These are phyloP conservation scores for Phalacrocorax aristotelis DNA, from an alignment of 2,113 vertebrate species.

Conservation along the genomic window DNA sequence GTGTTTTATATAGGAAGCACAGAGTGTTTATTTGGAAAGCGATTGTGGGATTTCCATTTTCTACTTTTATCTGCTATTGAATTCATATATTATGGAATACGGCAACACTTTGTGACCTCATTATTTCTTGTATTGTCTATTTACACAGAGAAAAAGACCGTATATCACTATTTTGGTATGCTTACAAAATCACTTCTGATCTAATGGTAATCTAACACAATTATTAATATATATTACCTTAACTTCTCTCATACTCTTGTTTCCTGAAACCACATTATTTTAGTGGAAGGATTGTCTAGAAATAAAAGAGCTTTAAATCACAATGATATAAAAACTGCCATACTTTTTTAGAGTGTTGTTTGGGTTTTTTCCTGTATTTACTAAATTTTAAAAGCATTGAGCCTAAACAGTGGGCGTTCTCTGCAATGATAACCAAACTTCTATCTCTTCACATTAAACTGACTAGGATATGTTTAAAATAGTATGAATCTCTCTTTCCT, in stretches of 20 bases:
- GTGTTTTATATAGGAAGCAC: neutral
- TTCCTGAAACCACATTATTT: neutral
- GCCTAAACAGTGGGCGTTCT: neutral
- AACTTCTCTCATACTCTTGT: neutral
- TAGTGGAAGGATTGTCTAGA: neutral
- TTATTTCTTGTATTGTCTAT: neutral
- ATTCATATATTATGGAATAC: neutral
- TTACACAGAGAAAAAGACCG: neutral
- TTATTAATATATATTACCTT: neutral
- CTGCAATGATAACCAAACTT: neutral
- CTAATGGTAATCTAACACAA: neutral
- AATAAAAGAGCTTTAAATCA: neutral
- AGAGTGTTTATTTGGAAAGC: neutral
- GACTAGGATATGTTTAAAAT: neutral
- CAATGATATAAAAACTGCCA: neutral
- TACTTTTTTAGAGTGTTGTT: neutral
- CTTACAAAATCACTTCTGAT: neutral
- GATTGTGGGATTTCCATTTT: neutral
- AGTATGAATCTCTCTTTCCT: neutral
- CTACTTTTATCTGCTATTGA: neutral
- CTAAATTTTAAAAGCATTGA: neutral
- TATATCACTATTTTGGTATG: neutral
- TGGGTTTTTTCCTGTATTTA: neutral
- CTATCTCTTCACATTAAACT: neutral
- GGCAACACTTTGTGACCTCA: rapidly evolving